A percentile compares a stretch with the other conserved stretches of the same genome.
Conservation (phyloP, 1,140 invertebrate species). For the Drosophila auraria region DNA sequence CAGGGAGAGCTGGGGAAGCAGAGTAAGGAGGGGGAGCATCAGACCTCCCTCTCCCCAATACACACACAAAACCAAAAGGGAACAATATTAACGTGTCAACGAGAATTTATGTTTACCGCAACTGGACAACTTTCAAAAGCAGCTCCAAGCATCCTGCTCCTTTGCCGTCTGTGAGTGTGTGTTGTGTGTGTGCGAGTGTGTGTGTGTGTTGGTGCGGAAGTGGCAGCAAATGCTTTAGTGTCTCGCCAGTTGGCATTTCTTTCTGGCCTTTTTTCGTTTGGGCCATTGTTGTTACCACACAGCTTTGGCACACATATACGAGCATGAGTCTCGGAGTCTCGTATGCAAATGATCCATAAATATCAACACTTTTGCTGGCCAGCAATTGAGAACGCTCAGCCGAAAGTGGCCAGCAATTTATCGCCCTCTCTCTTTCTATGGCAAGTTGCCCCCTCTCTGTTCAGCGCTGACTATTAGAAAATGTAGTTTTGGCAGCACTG, state of each 20-base stretch:
- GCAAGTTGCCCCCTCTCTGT: not conserved
- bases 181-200: constrained; percentile 19
- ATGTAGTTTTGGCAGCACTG: constrained; percentile 2
- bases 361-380: constrained; percentile 75
- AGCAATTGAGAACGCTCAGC: constrained; percentile 67
- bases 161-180: constrained; percentile 12
- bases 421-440: constrained; percentile 31
- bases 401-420: constrained; percentile 77
- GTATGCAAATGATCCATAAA: constrained; percentile 83
- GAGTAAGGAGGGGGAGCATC: not conserved
- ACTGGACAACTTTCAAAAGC: constrained; percentile 83
- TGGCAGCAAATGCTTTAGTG: constrained; percentile 82
- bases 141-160: constrained; percentile 66
- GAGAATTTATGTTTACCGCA: constrained; percentile 84
- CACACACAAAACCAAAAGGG: constrained; percentile 74
- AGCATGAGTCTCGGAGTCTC: constrained; percentile 30
- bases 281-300: constrained; percentile 60
- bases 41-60: constrained; percentile 11
- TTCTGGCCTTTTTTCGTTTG: constrained; percentile 32
- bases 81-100: constrained; percentile 84
- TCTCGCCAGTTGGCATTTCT: constrained; percentile 79
- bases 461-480: not conserved
- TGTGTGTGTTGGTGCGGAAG: constrained; percentile 57
- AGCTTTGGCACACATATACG: constrained; percentile 56
- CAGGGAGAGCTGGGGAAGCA: not conserved